These are phyloP conservation scores for Thomomys bottae DNA, from an alignment of 2,113 vertebrate genomes.

Conservation along the genomic window DNA sequence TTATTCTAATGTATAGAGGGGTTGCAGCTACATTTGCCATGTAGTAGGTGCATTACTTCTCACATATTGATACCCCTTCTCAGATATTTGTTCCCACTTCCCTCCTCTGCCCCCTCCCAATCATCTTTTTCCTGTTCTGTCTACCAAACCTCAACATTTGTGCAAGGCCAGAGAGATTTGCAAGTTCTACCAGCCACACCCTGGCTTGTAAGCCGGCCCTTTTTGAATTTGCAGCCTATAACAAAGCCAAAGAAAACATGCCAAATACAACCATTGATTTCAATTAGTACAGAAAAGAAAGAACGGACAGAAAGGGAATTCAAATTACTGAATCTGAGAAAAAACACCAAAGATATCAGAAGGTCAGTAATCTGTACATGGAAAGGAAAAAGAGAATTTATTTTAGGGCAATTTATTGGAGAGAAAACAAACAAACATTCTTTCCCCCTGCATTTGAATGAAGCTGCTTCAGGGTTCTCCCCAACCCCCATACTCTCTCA, in stretches of 20 bases:
- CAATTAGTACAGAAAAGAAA: background rate
- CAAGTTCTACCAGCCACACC: background rate
- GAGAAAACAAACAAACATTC: background rate
- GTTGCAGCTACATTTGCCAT: too few species aligned
- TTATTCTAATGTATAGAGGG: too few species aligned
- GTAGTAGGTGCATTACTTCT: too few species aligned
- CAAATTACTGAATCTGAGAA: slow-evolving; percentile 54
- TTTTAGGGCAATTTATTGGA: slow-evolving; percentile 37
- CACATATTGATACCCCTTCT: too few species aligned
- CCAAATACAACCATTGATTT: background rate
- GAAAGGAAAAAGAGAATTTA: slow-evolving; percentile 61
- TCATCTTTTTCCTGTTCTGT: background rate
- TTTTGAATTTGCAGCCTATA: background rate
- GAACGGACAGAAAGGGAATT: slow-evolving; percentile 31
- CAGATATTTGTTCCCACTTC: too few species aligned
- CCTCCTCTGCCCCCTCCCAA: too few species aligned
- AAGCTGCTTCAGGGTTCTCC: slow-evolving; percentile 6
- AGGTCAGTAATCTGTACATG: slow-evolving; percentile 41
- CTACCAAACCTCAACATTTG: background rate
- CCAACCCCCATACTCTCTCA: slow-evolving; percentile 12
- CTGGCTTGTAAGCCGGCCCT: too few species aligned
- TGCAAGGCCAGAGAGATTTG: background rate
- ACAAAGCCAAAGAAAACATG: background rate
- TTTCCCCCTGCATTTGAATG: slow-evolving; percentile 52
- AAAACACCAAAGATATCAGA: slow-evolving; percentile 60